These are phyloP conservation scores for Peromyscus polionotus DNA, from an alignment of 2,113 vertebrate genomes.

Conservation along the genomic window DNA sequence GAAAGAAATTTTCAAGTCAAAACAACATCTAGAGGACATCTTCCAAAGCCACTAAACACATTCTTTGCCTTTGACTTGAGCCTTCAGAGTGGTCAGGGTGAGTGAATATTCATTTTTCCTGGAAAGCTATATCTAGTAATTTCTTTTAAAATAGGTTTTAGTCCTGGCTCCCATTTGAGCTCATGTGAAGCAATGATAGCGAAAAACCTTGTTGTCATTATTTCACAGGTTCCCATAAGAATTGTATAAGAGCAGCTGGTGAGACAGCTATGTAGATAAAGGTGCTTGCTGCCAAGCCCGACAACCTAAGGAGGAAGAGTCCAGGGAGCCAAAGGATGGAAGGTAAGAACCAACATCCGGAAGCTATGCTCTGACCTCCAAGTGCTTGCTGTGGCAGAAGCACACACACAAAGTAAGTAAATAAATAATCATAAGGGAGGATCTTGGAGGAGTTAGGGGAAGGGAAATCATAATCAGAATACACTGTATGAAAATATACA, in stretches of 20 bases:
- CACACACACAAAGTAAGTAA: background rate
- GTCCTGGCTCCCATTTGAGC: background rate
- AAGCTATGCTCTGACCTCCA: background rate
- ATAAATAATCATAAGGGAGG: background rate
- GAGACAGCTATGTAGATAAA: background rate
- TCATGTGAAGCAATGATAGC: conserved; percentile 42
- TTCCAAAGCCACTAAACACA: conserved; percentile 37
- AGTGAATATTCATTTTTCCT: conserved; percentile 44
- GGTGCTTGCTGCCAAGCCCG: no score
- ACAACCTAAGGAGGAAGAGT: background rate
- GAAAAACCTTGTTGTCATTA: conserved; percentile 14
- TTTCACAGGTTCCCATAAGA: background rate
- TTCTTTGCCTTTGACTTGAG: background rate
- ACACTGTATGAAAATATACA: background rate
- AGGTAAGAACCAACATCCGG: background rate
- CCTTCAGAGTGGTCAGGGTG: background rate
- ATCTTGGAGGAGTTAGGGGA: background rate
- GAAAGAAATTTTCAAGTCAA: conserved; percentile 63
- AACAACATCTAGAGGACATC: background rate
- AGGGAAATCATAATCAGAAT: background rate
- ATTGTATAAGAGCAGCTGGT: background rate
- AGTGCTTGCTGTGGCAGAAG: background rate
- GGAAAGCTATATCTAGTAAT: background rate
- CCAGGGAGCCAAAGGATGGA: background rate
- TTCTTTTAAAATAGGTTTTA: conserved; percentile 6